These are phyloP conservation scores for Steinernema hermaphroditum DNA, from an alignment of 2,888 invertebrate species.

Conservation along the genomic window DNA sequence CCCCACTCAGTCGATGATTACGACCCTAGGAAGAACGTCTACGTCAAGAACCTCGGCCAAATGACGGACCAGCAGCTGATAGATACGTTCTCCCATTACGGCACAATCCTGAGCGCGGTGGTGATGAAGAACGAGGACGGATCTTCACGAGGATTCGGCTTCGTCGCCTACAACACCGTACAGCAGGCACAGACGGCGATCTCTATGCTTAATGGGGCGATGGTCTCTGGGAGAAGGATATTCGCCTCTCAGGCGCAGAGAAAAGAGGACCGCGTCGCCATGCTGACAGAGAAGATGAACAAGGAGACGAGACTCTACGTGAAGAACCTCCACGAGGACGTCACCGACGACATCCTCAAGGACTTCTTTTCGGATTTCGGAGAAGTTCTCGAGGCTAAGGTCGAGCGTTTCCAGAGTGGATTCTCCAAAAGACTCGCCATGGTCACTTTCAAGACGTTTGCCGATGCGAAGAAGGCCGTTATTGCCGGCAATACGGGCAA, in stretches of 20 bases:
- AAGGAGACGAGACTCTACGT: not conserved
- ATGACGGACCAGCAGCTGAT: constrained; percentile 85
- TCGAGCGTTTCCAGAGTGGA: no score
- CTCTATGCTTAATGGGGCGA: not conserved
- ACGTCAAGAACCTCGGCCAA: constrained; percentile 89
- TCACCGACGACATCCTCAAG: not conserved
- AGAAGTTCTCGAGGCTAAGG: not conserved
- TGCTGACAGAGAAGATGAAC: not conserved
- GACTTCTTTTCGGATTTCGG: not conserved
- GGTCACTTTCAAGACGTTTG: no score
- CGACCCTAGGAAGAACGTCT: constrained; percentile 70
- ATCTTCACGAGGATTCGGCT: not conserved
- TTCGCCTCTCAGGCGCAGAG: not conserved
- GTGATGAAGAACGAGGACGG: constrained; percentile 70
- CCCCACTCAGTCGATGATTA: not conserved
- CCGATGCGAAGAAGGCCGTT: no score
- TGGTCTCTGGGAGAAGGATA: not conserved
- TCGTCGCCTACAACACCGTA: not conserved
- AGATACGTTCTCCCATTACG: constrained; percentile 82
- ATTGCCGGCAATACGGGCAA: no score
- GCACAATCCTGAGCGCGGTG: constrained; percentile 82
- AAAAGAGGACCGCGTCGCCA: not conserved
- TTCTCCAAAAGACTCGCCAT: no score
- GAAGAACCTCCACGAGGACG: not conserved
- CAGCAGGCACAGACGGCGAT: not conserved